Evolutionary conservation across 2,888 invertebrate species (phyloP), one percentile per base, ranked within the genome.

Genomic region (Cheilosia scutellata): DNA sequence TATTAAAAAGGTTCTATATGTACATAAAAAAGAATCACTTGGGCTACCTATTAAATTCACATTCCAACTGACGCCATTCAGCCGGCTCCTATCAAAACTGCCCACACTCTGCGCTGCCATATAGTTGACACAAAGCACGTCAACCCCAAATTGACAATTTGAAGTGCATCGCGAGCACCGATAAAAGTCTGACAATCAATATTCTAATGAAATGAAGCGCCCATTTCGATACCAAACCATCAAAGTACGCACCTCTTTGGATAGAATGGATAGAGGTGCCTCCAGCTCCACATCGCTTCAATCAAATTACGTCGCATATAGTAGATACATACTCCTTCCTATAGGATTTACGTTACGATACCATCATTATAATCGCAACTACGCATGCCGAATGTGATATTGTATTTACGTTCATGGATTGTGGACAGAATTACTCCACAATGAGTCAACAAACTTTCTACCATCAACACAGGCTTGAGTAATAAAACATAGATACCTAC

Each of bases 61-160:
- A 82, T 82, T 77, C 44, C 82, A 33, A 60, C 29, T 60, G 71
- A 71, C 66, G 72, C 78, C 78, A 78, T 31, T 72, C 37, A 68
- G 60, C 5, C 51, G 71, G 16, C 47, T 40, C 55, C 47, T 68
- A 25, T 68, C 20, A 20, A 33, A 40, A 51, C 53, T 75, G 62
- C 55, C 66, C 60, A 62, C 75, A 68, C 42, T 20, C 20, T 40
- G 6, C 6, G 29, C 49, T 0, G 7, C 2, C 3, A 49, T 31
- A 7, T 51, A 47, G 29, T 37, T 62, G 53, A 78, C 49, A 68
- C 66, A 49, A 51, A 25, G 57, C 72, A 79, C 74, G 68, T 79
- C 78, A 68, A 33, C 62, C 16, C 62, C 16, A 62, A 70, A 58
- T 65, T 42, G 27, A 65, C 51, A 33, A 68, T 57, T 72, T 68